These are phyloP conservation scores for Stigmatopora nigra DNA, from an alignment of 2,113 vertebrate species.

Conservation along the genomic window DNA sequence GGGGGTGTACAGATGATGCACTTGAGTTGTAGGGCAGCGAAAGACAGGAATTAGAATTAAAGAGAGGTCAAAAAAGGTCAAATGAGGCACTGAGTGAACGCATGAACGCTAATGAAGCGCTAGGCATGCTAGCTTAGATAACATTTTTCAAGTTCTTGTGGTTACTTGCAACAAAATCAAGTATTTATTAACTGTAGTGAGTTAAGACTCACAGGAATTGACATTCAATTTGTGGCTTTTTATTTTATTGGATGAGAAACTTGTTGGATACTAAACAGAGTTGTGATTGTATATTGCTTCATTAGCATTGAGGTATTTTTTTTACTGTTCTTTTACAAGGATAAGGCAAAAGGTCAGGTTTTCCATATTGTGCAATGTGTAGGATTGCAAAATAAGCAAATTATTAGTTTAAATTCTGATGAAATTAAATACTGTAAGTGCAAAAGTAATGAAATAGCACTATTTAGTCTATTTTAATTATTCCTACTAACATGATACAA, in stretches of 20 bases:
- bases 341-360: slow-evolving; percentile 5
- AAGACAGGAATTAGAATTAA: slow-evolving; percentile 5
- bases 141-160: background rate
- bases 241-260: background rate
- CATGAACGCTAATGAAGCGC: background rate
- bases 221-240: background rate
- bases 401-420: background rate
- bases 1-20: background rate
- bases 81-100: background rate
- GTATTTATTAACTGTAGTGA: background rate
- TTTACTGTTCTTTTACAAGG: slow-evolving; percentile 3
- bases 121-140: background rate
- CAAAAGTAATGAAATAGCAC: background rate
- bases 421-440: background rate
- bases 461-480: too few relatives aligned
- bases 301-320: background rate
- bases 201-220: background rate
- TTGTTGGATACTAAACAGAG: background rate
- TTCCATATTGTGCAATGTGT: background rate
- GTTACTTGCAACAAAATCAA: too few relatives aligned
- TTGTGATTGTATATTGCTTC: background rate
- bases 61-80: background rate
- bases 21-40: background rate
- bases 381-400: background rate
- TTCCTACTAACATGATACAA: background rate